A percentile compares a stretch with the other conserved stretches of the same genome.
These are phyloP conservation scores for Cecropterus lyciades DNA, from an alignment of 1,140 invertebrate genomes.

Conservation along the genomic window DNA sequence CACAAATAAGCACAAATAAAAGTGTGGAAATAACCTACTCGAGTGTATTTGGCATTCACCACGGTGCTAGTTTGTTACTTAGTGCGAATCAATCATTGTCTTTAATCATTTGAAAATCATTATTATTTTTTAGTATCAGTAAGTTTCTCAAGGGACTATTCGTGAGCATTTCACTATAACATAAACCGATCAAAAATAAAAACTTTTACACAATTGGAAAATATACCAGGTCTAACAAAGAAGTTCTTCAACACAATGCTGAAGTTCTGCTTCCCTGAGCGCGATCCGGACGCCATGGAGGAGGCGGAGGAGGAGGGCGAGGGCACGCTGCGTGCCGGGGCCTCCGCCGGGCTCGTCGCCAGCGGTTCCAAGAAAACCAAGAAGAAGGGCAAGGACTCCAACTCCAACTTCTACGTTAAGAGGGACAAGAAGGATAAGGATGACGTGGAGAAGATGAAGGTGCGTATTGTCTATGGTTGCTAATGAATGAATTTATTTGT, in stretches of 20 bases:
- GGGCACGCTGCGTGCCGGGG: constrained; percentile 75
- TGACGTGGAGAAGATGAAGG: constrained; percentile 99
- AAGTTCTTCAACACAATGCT: constrained; percentile 99
- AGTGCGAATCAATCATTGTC: too few relatives aligned
- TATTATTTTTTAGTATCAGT: too few relatives aligned
- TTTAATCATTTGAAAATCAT: too few relatives aligned
- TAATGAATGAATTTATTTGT: neutral
- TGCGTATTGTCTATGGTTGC: constrained; percentile 45
- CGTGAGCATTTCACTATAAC: too few relatives aligned
- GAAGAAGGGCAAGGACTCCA: constrained; percentile 87
- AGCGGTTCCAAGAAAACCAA: constrained; percentile 74
- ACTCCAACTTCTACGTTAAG: constrained; percentile 95
- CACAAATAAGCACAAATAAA: too few relatives aligned
- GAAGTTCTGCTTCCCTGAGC: constrained; percentile 99
- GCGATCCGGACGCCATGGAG: constrained; percentile 93
- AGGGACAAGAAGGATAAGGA: constrained; percentile 95
- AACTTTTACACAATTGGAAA: too few relatives aligned
- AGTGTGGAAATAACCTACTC: too few relatives aligned
- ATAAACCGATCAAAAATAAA: too few relatives aligned
- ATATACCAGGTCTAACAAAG: constrained; percentile 92
- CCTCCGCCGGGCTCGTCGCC: constrained; percentile 73
- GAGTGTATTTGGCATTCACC: too few relatives aligned
- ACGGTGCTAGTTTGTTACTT: too few relatives aligned
- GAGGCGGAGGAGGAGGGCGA: constrained; percentile 86
- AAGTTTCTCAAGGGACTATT: too few relatives aligned